Evolutionary conservation across 2,888 invertebrate species (phyloP), one percentile per base, ranked within the genome.

Genomic region (Spodoptera picta): DNA sequence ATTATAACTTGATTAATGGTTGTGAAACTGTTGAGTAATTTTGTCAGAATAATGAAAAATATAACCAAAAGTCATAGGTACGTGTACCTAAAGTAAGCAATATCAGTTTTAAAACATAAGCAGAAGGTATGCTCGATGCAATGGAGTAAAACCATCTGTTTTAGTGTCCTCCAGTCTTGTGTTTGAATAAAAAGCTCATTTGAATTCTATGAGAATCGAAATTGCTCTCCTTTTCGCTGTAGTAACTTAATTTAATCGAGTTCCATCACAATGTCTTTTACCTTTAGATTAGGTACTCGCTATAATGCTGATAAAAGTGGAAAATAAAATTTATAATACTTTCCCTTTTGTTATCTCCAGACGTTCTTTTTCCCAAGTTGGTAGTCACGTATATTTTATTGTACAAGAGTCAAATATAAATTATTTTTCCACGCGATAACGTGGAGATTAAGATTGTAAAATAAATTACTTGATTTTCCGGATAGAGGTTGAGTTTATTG

Each of bases 121-220:
- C 79, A 83, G 83, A 79, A 83, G 80, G 76, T 80, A 80, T 84
- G 81, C 83, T 84, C 78, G 80, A 81, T 77, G 85, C 87, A 85
- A 87, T 87, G 86, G 83, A 84, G 84, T 81, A 81, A 77, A 85
- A 87, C 85, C 86, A 82, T 90, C 88, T 90, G 88, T 90, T 90
- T 92, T 89, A 91, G 88, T 90, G 90, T 90, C 86, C 85, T 85
- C 85, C 86, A 85, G 82, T 87, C 86, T 87, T 83, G 83, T 83
- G 88, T 93, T 93, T 93, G 93, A 92, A 93, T 93, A 93, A 93
- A 93, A 93, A 90, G 88, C 91, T 93, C 93, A 92, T 94, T 93
- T 93, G 91, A 92, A 94, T 93, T 92, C 93, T 90, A 93, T 90
- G 92, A 89, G 93, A 91, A 93, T 94, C 91, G 92, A 86, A 93